Evolutionary conservation across 2,797 vertebrate genomes (phyloP).

Genomic region (Neosilurus hyrtlii): DNA sequence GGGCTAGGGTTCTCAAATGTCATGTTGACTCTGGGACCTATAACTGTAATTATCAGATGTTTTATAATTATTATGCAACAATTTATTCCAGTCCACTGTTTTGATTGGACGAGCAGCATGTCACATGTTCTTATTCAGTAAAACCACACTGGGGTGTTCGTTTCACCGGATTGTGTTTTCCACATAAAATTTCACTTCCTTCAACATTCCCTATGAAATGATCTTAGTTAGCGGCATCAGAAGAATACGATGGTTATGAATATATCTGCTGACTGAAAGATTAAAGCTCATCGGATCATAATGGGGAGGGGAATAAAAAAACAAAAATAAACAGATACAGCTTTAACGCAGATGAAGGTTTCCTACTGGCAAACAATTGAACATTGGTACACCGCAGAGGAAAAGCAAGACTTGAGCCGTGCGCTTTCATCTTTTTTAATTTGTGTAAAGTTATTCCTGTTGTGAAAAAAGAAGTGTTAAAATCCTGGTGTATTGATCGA

Average conservation of each 20-base stretch:
- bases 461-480: not conserved
- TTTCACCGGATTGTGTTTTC: not conserved
- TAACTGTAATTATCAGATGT: not conserved
- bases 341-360: too few species aligned
- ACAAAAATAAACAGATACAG: too few species aligned
- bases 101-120: not conserved
- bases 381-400: too few species aligned
- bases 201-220: not conserved
- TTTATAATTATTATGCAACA: not conserved
- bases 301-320: too few species aligned
- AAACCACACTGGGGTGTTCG: not conserved
- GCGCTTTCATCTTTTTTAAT: not conserved
- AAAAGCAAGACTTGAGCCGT: not conserved
- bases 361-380: not conserved
- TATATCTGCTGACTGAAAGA: too few species aligned
- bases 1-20: not conserved
- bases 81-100: not conserved
- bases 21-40: too few species aligned
- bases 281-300: too few species aligned
- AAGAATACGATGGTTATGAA: too few species aligned
- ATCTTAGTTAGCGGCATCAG: not conserved
- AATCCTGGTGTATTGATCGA: too few species aligned
- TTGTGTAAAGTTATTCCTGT: not conserved
- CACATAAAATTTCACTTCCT: not conserved
- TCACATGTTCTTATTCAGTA: not conserved